Percentiles rank a stretch among this genome's conserved stretches.
Conservation (phyloP, 23 tunicate genomes). For the Halocynthia aurantium region DNA sequence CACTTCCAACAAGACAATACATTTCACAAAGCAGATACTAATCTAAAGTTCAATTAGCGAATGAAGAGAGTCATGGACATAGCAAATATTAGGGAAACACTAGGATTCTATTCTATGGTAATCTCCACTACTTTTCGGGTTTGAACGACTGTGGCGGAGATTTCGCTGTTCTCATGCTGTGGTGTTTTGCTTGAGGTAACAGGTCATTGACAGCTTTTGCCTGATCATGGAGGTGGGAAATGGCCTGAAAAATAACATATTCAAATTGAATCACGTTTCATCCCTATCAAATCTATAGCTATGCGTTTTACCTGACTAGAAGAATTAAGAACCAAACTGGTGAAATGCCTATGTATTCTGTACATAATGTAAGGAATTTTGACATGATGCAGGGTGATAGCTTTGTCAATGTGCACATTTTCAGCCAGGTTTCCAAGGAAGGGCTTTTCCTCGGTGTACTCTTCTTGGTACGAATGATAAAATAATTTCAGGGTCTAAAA, state of each 20-base stretch:
- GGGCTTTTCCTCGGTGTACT: conserved; percentile 83
- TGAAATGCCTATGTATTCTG: conserved; percentile 74
- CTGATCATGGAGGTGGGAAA: conserved; percentile 10
- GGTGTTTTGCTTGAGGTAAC: conserved; percentile 12
- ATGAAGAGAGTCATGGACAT: too few species aligned
- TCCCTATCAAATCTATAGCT: too few species aligned
- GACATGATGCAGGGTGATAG: conserved; percentile 81
- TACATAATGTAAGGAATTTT: conserved; percentile 87
- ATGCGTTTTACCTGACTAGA: conserved; percentile 33
- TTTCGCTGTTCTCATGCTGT: not conserved
- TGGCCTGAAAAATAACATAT: not conserved
- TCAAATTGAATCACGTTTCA: too few species aligned
- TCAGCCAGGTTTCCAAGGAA: conserved; percentile 83
- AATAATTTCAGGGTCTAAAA: conserved; percentile 75
- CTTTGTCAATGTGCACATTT: conserved; percentile 58
- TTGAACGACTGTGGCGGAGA: conserved; percentile 16
- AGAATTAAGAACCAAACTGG: conserved; percentile 32
- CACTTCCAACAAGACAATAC: too few species aligned
- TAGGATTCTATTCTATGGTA: too few species aligned
- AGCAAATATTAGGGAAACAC: too few species aligned
- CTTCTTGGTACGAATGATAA: conserved; percentile 87
- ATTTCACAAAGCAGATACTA: too few species aligned
- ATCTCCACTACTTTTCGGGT: not conserved
- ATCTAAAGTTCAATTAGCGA: too few species aligned
- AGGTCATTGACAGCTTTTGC: conserved; percentile 2